These are phyloP conservation scores for Melanotaenia duboulayi DNA, from an alignment of 2,113 vertebrate species.

Conservation along the genomic window DNA sequence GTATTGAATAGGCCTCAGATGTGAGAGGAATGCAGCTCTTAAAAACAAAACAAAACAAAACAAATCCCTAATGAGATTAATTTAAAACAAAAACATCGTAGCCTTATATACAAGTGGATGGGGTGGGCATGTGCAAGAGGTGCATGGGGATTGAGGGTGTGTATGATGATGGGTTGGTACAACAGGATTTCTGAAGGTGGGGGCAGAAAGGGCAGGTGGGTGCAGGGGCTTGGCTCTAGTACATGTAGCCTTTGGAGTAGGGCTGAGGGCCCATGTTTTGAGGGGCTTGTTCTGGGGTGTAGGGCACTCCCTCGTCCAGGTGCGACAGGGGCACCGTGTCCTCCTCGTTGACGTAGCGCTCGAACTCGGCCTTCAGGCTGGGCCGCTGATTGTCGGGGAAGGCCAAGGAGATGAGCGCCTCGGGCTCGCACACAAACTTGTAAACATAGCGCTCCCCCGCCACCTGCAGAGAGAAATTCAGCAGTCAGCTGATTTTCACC, in stretches of 20 bases:
- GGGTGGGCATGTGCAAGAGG: constrained; percentile 81
- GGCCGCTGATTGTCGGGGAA: constrained; percentile 95
- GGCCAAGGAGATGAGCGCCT: constrained; percentile 94
- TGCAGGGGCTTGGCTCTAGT: constrained; percentile 79
- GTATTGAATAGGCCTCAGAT: constrained; percentile 78
- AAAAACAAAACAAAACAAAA: constrained; percentile 68
- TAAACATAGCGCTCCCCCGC: constrained; percentile 98
- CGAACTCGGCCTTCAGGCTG: constrained; percentile 89
- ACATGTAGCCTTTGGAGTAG: constrained; percentile 92
- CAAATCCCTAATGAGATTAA: constrained; percentile 83
- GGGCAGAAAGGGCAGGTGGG: constrained; percentile 1
- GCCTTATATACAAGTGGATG: constrained; percentile 81
- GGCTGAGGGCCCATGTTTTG: constrained; percentile 86
- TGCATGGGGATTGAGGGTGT: constrained; percentile 44
- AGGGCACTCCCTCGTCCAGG: constrained; percentile 87
- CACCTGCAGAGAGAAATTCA: constrained; percentile 81
- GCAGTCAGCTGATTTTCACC: not conserved
- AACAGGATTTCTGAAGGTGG: constrained; percentile 60
- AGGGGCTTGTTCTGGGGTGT: constrained; percentile 82
- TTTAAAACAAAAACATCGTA: constrained; percentile 82
- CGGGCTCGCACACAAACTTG: constrained; percentile 97
- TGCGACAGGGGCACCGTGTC: constrained; percentile 96
- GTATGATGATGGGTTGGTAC: constrained; percentile 67
- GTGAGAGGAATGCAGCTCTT: constrained; percentile 82
- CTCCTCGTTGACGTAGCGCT: constrained; percentile 92